Base-by-base conservation (phyloP, 2,888 invertebrate species). In the Lepetodrilus schrolli region DNA sequence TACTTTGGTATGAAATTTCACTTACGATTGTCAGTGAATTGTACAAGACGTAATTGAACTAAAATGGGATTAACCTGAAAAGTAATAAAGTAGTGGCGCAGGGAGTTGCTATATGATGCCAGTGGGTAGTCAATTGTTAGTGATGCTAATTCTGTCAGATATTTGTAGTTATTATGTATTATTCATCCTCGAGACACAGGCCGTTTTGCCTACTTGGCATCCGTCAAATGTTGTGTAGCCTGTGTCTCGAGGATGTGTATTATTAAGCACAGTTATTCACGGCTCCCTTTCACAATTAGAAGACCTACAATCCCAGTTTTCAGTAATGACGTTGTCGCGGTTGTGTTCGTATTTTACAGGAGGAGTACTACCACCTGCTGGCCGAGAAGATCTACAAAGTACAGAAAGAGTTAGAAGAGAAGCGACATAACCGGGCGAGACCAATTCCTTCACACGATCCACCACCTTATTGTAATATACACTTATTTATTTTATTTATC, bases 381-480 rank as follows among this genome's bases (percentile, higher is more conserved):
- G 99, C 99, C 0, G 99, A 99, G 91, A 99, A 99, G 91, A 99
- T 99, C 82, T 99, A 99, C 91, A 99, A 99, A 92, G 99, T 99
- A 82, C 99, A 99, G 91, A 99, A 98, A 88, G 98, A 98, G 91
- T 91, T 98, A 66, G 93, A 99, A 89, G 98, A 98, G 88, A 98
- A 98, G 90, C 93, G 97, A 70, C 95, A 96, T 83, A 96, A 96
- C 88, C 93, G 97, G 3, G 77, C 86, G 80, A 43, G 77, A 37
- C 50, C 74, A 23, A 23, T 37, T 48, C 21, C 43, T 34, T 43
- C 50, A 34, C 51, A 48, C 36, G 71, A 10, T 10, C 75, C 75
- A 37, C 48, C 7, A 48, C n/a, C n/a, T n/a, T n/a, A n/a, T n/a
- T n/a, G n/a, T n/a, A n/a, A n/a, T n/a, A n/a, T n/a, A n/a, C n/a